Base-by-base conservation (phyloP, 2,113 vertebrate species). In the Cottus gobio region DNA sequence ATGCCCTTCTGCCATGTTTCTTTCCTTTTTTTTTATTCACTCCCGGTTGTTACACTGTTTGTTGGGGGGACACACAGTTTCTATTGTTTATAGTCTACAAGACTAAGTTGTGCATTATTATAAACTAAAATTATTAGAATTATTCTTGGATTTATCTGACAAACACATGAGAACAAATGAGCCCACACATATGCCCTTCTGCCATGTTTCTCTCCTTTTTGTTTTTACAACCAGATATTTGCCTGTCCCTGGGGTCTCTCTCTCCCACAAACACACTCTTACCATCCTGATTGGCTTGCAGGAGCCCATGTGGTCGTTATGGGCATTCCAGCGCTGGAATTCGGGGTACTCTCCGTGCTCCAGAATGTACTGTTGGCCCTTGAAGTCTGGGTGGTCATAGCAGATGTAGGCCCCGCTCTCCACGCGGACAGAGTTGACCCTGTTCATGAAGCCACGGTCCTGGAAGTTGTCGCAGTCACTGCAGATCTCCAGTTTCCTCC, bases 281-380 rank as follows among this genome's bases (percentile, higher is more conserved):
- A 98, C 97, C 97, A 98, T 99, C 50, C 95, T 95, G 4, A 97
- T 67, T 9, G 97, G 96, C 78, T 87, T 95, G 84, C 97, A 98
- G 92, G 97, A 99, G 75, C 96, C 96, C 96, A 97, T 96, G 94
- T 96, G 97, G 90, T 98, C 97, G 0, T 95, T 96, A 93, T 94
- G 96, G 37, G 95, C 92, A 0, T 97, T 98, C 97, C 97, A 99
- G 83, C 93, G 95, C 86, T 95, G 95, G 91, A 97, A 97, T n/a
- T 97, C 93, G 0, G 97, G 97, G 79, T 98, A 97, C 84, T 98
- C 96, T 0, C 97, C 96, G 0, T 92, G 96, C 84, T 99, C 97
- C 92, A 98, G 93, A 85, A 97, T 86, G 42, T 96, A 98, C 92
- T 98, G 97, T 87, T 97, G 97, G 67, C 97, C 97, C 84, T 92